phyloP scores from a whole-genome alignment of 1,140 invertebrate genomes.

The Danaus plexippus region DNA sequence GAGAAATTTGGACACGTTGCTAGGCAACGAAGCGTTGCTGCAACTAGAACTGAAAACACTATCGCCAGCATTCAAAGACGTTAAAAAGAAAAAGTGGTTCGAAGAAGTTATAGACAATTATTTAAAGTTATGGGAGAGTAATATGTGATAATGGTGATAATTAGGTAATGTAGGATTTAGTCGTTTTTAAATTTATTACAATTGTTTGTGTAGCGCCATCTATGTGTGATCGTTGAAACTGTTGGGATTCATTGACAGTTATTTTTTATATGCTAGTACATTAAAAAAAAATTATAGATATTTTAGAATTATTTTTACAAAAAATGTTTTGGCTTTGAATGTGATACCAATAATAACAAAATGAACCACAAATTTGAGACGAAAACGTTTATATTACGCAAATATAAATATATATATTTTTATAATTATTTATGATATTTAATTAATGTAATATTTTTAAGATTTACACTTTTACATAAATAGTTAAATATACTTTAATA shows the following conservation, averaged over 20 bases:
- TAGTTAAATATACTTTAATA: not conserved
- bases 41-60: slow-evolving; percentile 85
- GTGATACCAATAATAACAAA: too few relatives aligned
- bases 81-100: slow-evolving; percentile 82
- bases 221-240: too few relatives aligned
- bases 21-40: slow-evolving; percentile 87
- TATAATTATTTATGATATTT: slow-evolving; percentile 2
- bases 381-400: not conserved
- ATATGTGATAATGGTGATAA: slow-evolving; percentile 75
- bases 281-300: too few relatives aligned
- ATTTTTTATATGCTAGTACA: slow-evolving; percentile 2
- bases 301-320: too few relatives aligned
- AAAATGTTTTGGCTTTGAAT: too few relatives aligned
- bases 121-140: slow-evolving; percentile 89
- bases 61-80: slow-evolving; percentile 81
- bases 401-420: slow-evolving; percentile 5
- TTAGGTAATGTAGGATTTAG: slow-evolving; percentile 11
- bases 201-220: too few relatives aligned
- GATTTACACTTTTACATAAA: slow-evolving; percentile 1
- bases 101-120: slow-evolving; percentile 90
- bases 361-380: not conserved
- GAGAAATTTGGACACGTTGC: slow-evolving; percentile 78
- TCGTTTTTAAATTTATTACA: not conserved
- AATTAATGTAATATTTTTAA: slow-evolving; percentile 2
- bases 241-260: not conserved